Base-by-base conservation (phyloP, 2,113 vertebrate species). In the Phylloscopus trochiloides region DNA sequence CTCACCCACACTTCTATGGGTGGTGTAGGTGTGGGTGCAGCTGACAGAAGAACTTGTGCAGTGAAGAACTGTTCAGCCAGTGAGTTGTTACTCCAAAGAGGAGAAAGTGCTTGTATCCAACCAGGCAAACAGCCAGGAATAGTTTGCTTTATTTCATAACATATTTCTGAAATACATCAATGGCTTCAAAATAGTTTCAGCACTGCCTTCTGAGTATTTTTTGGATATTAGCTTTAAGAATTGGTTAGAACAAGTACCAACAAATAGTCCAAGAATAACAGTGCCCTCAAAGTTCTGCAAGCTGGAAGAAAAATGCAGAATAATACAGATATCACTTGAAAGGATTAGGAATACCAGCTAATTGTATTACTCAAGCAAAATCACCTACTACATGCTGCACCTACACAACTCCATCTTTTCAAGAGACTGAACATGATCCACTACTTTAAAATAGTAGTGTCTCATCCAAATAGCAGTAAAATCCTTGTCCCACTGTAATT, bases 1-100 rank as follows among this genome's bases (percentile, higher is more conserved):
- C 17, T 9, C 54, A 55, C 28, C 11, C 40, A 65, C 5, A 6
- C 13, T 22, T 61, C 21, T 17, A 1, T 3, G 22, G 36, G 42
- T 42, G 17, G 73, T 52, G 76, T 17, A 25, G 79, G 22, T 65
- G 48, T 52, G 19, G n/a, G 45, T 50, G 36, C 62, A 91, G 75
- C 32, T 16, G 17, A 75, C 16, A 71, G 50, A 65, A 68, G 26
- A 68, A 47, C 63, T 80, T 0, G 0, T 2, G 8, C n/a, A 42
- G 32, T 36, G 24, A 93, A 62, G 47, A 87, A 38, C 18, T 81
- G 29, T 9, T 78, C 65, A 84, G 42, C 9, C 59, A 62, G 6
- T 0, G 3, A 71, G 34, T 1, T 42, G n/a, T 45, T 29, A 74
- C 36, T 66, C 55, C 32, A 32, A 75, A 71, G 31, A 65, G 25